Conservation (phyloP, 1,140 invertebrate species). For the Hirudo medicinalis region DNA sequence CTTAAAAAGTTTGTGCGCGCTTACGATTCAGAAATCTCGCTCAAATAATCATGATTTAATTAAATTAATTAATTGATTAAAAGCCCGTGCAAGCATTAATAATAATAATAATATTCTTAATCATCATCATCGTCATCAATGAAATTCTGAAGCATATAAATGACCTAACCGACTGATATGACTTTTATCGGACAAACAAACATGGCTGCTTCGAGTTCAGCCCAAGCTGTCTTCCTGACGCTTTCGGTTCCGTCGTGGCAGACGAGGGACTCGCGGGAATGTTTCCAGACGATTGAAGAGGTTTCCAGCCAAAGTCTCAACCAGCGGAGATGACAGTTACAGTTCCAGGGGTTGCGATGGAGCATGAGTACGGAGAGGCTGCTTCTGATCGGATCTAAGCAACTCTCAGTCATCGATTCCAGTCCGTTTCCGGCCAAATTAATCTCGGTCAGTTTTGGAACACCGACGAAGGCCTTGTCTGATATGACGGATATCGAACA, state of each 20-base stretch:
- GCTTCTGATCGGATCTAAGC: background rate
- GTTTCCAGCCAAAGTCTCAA: background rate
- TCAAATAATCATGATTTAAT: no score
- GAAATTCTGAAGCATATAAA: background rate
- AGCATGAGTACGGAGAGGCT: background rate
- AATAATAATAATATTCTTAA: background rate
- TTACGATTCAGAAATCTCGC: no score
- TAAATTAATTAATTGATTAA: no score
- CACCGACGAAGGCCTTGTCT: background rate
- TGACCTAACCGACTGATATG: background rate
- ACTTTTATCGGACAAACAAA: constrained; percentile 4
- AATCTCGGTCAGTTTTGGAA: background rate
- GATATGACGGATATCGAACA: background rate
- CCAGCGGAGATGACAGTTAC: constrained; percentile 12
- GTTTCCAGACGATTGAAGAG: background rate
- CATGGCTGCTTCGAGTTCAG: background rate
- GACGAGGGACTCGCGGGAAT: background rate
- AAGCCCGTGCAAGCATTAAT: no score
- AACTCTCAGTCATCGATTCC: background rate
- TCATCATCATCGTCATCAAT: background rate
- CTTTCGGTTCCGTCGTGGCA: background rate
- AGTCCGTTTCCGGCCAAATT: constrained; percentile 11
- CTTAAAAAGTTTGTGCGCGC: no score
- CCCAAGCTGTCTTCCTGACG: background rate
- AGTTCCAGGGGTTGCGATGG: constrained; percentile 12